Conservation (phyloP, 2,888 invertebrate genomes). For the Cistogaster globosa region DNA sequence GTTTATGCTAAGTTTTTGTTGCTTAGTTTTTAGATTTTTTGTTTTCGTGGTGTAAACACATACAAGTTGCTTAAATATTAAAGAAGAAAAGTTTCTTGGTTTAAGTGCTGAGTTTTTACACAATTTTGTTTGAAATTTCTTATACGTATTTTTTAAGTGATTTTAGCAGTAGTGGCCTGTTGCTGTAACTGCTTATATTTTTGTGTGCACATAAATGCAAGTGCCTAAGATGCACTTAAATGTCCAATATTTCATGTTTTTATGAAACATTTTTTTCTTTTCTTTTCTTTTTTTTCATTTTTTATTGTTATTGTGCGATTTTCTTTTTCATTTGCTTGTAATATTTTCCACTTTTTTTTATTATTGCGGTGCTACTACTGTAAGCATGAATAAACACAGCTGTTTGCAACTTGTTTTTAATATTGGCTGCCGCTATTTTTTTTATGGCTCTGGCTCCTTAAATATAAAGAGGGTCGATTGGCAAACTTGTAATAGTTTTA, state of each 20-base stretch:
- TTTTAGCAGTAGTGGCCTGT: slow-evolving; percentile 29
- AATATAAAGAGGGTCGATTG: slow-evolving; percentile 50
- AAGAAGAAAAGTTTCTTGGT: slow-evolving; percentile 51
- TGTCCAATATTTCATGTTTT: slow-evolving; percentile 80
- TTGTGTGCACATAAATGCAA: slow-evolving; percentile 75
- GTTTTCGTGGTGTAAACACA: slow-evolving; percentile 14
- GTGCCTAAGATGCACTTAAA: slow-evolving; percentile 77
- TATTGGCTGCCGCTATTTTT: slow-evolving; percentile 36
- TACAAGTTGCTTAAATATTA: slow-evolving; percentile 51
- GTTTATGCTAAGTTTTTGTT: no score
- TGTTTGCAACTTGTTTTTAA: slow-evolving; percentile 65
- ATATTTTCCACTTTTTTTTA: slow-evolving; percentile 72
- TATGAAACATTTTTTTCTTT: slow-evolving; percentile 69
- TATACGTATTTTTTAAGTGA: slow-evolving; percentile 34
- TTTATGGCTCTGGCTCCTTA: slow-evolving; percentile 41
- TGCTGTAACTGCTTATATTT: slow-evolving; percentile 30
- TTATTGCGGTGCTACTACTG: slow-evolving; percentile 30
- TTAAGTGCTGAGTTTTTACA: slow-evolving; percentile 48
- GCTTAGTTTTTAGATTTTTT: slow-evolving; percentile 7
- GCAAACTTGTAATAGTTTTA: slow-evolving; percentile 20
- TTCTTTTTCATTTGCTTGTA: slow-evolving; percentile 68
- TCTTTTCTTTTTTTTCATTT: slow-evolving; percentile 27
- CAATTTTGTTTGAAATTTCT: slow-evolving; percentile 40
- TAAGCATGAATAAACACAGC: slow-evolving; percentile 63
- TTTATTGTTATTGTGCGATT: slow-evolving; percentile 53